Evolutionary conservation across 1,140 invertebrate species (phyloP).

Genomic region (Galendromus occidentalis): DNA sequence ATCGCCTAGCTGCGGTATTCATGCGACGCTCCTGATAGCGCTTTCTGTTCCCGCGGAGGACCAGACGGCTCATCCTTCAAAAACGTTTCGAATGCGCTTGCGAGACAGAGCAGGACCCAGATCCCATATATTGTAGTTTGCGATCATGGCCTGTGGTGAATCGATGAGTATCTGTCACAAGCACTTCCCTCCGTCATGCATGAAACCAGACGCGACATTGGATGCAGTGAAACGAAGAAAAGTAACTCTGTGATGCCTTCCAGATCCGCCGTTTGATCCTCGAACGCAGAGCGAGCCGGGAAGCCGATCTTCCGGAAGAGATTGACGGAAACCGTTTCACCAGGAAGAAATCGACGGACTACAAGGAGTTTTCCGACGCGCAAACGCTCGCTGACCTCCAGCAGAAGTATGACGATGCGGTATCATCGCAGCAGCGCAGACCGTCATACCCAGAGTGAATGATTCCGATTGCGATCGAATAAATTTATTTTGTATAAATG

Average conservation of each 20-base stretch:
- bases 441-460: too few species aligned
- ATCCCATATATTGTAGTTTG: background rate
- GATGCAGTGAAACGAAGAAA: too few species aligned
- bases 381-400: slow-evolving; percentile 5
- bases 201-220: background rate
- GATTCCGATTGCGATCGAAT: too few species aligned
- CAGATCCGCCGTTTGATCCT: slow-evolving; percentile 3
- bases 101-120: background rate
- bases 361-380: background rate
- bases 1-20: too few species aligned
- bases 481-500: too few species aligned
- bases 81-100: background rate
- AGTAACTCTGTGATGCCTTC: background rate
- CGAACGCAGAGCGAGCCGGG: background rate
- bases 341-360: slow-evolving; percentile 7
- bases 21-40: too few species aligned
- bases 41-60: too few species aligned
- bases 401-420: background rate
- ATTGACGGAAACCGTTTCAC: slow-evolving; percentile 5
- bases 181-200: background rate
- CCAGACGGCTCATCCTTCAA: too few species aligned
- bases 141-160: background rate
- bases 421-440: background rate
- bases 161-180: background rate
- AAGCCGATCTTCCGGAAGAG: slow-evolving; percentile 8